Conservation (phyloP, 1,140 invertebrate genomes). For the Acromyrmex heyeri region DNA sequence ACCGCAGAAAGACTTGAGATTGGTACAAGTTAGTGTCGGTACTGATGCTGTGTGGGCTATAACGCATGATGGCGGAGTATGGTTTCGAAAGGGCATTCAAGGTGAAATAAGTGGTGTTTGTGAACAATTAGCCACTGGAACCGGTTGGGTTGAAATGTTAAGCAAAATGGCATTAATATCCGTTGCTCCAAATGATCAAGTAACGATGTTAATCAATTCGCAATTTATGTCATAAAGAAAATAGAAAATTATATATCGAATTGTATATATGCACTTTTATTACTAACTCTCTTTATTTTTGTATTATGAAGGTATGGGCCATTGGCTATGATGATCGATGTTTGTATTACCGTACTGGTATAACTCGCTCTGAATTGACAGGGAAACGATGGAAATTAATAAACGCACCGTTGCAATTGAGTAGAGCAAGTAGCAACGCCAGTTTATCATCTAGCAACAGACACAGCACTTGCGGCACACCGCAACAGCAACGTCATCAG, state of each 20-base stretch:
- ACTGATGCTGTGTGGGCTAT: conserved; percentile 95
- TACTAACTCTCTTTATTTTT: neutral
- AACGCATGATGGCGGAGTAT: conserved; percentile 94
- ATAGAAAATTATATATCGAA: neutral
- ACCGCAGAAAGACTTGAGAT: conserved; percentile 89
- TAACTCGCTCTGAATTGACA: conserved; percentile 92
- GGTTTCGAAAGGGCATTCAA: conserved; percentile 95
- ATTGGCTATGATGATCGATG: conserved; percentile 91
- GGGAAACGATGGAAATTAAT: conserved; percentile 95
- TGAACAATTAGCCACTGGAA: conserved; percentile 91
- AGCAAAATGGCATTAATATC: conserved; percentile 94
- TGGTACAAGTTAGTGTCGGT: conserved; percentile 94
- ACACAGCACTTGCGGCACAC: conserved; percentile 87
- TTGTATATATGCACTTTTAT: conserved; percentile 35
- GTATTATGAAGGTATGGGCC: conserved; percentile 88
- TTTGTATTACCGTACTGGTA: conserved; percentile 93
- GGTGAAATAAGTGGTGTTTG: conserved; percentile 90
- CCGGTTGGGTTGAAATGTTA: conserved; percentile 94
- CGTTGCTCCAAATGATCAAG: conserved; percentile 95
- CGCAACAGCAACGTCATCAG: conserved; percentile 83
- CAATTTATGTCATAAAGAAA: conserved; percentile 17
- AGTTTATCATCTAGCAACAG: conserved; percentile 87
- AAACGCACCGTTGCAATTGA: conserved; percentile 92
- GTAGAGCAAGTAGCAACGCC: conserved; percentile 92
- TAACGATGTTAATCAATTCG: conserved; percentile 75